Base-by-base conservation (phyloP, 2,113 vertebrate genomes). In the Macaca mulatta region DNA sequence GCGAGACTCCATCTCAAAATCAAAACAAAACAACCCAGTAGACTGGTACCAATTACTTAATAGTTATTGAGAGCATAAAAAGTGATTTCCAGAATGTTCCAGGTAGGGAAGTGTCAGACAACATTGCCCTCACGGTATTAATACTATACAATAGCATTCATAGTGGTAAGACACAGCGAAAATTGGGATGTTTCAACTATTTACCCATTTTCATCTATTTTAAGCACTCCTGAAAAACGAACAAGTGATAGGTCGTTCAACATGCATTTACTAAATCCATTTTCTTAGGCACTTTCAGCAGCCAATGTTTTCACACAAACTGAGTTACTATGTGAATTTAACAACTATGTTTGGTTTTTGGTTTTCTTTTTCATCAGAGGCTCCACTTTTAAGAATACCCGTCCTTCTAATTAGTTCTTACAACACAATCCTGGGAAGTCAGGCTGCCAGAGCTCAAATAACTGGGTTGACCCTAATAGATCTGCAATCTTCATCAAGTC, bases 181-280 rank as follows among this genome's bases (percentile, higher is more conserved):
- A 84, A 89, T 32, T 82, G 64, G 82, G 48, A 93, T 57, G 38
- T 57, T 94, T 69, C 93, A 95, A 96, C 32, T 93, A 95, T 95
- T 93, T 94, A 82, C 55, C 52, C 52, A 94, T 79, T 95, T 93
- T 92, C 74, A 93, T 82, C 81, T 90, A 55, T 96, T 78, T 91
- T 45, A 94, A 88, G 89, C n/a, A 72, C 85, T 72, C n/a, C 30
- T 93, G 82, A 96, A 79, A 89, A 96, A 93, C 75, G 89, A 93
- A 81, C 92, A 96, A 95, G 88, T 96, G 74, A 92, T 88, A 85
- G 22, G 69, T 52, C 40, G 23, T 94, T 96, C 64, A 81, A 93
- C 30, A 30, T 55, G 38, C 84, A 84, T 82, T 97, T 94, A 89
- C 61, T 72, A 90, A 85, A 91, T 59, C 78, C 67, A 89, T 78